Conservation (phyloP, 2,888 invertebrate genomes). For the Formica aserva region DNA sequence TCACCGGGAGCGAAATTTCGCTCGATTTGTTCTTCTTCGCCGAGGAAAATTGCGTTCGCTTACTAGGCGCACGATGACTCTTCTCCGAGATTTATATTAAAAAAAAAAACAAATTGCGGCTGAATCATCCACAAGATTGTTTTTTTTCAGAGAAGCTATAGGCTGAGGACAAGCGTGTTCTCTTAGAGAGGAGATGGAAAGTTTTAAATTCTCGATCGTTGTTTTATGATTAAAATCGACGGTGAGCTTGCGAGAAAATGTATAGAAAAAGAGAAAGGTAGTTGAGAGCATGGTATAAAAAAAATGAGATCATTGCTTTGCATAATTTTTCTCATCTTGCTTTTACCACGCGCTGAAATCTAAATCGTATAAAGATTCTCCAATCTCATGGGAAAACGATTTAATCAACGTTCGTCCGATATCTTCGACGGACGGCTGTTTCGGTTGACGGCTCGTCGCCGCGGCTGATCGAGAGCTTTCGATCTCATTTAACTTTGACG, state of each 20-base stretch:
- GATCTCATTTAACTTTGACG: constrained; percentile 46
- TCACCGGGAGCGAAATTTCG: neutral
- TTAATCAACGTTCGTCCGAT: constrained; percentile 27
- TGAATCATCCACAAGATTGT: constrained; percentile 36
- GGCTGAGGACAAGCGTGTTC: neutral
- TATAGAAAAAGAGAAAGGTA: neutral
- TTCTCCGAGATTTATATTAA: constrained; percentile 4
- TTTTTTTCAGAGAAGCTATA: neutral
- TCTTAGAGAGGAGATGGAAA: neutral
- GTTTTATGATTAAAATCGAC: neutral
- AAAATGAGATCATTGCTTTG: constrained; percentile 26
- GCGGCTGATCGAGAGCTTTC: constrained; percentile 44
- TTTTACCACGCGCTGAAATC: neutral
- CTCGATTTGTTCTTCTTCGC: neutral
- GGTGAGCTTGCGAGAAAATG: constrained; percentile 9
- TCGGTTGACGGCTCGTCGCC: constrained; percentile 32
- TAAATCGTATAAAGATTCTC: constrained; percentile 19
- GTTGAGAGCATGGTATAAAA: neutral
- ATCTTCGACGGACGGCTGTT: constrained; percentile 31
- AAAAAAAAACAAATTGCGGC: constrained; percentile 1
- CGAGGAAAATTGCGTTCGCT: constrained; percentile 16
- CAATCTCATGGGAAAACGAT: constrained; percentile 26
- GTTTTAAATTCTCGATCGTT: constrained; percentile 21
- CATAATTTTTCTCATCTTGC: constrained; percentile 31
- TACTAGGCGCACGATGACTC: neutral